Conservation (phyloP, 2,888 invertebrate species). For the Apocheima hispidaria region DNA sequence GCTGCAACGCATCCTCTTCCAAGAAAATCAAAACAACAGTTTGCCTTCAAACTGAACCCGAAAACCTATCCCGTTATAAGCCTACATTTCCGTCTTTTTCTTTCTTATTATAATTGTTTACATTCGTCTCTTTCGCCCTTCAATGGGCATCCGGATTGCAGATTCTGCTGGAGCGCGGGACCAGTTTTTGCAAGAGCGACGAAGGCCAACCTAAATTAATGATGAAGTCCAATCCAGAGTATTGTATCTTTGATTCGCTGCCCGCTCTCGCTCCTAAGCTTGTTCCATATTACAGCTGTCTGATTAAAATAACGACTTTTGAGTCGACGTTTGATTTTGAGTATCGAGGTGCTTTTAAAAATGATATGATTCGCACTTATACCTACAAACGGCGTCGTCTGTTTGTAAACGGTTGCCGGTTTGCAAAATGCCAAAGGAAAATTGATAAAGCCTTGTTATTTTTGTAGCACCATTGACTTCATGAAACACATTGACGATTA, state of each 20-base stretch:
- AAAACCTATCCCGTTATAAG: conserved; percentile 75
- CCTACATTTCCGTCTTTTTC: conserved; percentile 61
- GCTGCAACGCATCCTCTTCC: conserved; percentile 54
- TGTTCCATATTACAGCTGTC: conserved; percentile 38
- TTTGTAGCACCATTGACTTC: no score
- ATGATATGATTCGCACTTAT: no score
- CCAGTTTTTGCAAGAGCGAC: conserved; percentile 72
- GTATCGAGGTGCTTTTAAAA: no score
- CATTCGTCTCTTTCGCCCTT: conserved; percentile 68
- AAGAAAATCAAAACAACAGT: conserved; percentile 64
- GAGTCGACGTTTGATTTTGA: conserved; percentile 1
- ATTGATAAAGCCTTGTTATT: no score
- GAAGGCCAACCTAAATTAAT: conserved; percentile 46
- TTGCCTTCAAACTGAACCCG: conserved; percentile 46
- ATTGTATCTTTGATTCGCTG: conserved; percentile 41
- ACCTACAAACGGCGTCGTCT: no score
- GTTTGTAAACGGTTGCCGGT: no score
- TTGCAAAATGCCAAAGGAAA: no score
- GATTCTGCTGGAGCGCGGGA: conserved; percentile 60
- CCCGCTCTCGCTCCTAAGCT: conserved; percentile 23
- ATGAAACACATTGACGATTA: no score
- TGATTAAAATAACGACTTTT: conserved; percentile 17
- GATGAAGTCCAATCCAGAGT: conserved; percentile 42
- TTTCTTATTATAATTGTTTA: conserved; percentile 35
- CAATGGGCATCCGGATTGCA: conserved; percentile 79